A percentile compares a stretch with the other conserved stretches of the same genome.
Conservation (phyloP, 1,140 invertebrate genomes). For the Caerostris darwini region DNA sequence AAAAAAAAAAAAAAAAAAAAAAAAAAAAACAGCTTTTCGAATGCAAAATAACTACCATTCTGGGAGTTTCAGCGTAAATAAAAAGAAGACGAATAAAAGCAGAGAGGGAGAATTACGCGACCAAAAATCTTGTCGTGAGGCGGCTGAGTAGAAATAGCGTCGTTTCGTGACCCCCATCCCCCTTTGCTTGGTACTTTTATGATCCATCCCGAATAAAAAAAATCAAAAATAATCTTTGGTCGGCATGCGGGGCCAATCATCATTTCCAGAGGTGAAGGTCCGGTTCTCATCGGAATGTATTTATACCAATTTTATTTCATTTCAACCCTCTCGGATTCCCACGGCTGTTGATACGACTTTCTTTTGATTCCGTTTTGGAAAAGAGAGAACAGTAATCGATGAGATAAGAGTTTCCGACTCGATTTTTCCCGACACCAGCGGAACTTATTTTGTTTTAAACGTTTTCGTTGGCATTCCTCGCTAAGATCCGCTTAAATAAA, state of each 20-base stretch:
- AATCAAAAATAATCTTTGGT: neutral
- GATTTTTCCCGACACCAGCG: neutral
- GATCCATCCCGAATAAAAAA: constrained; percentile 52
- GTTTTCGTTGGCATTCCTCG: neutral
- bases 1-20: neutral
- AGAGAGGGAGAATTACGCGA: neutral
- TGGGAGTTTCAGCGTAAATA: constrained; percentile 49
- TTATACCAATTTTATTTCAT: constrained; percentile 70
- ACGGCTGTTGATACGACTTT: constrained; percentile 61
- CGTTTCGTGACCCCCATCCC: constrained; percentile 27
- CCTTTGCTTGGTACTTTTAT: constrained; percentile 40
- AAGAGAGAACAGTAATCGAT: constrained; percentile 26
- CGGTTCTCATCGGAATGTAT: constrained; percentile 63
- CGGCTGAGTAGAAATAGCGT: constrained; percentile 60
- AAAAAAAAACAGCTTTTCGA: constrained; percentile 41
- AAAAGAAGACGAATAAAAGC: constrained; percentile 46
- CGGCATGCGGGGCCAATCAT: constrained; percentile 43
- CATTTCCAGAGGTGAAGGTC: constrained; percentile 63
- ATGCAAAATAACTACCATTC: constrained; percentile 75
- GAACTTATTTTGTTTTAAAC: constrained; percentile 25
- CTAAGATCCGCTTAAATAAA: constrained; percentile 2
- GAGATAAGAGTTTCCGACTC: neutral
- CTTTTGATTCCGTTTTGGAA: constrained; percentile 11
- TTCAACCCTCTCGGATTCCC: constrained; percentile 45
- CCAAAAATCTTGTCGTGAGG: constrained; percentile 72